Conservation (phyloP, 2,113 vertebrate genomes). For the Oreochromis niloticus region DNA sequence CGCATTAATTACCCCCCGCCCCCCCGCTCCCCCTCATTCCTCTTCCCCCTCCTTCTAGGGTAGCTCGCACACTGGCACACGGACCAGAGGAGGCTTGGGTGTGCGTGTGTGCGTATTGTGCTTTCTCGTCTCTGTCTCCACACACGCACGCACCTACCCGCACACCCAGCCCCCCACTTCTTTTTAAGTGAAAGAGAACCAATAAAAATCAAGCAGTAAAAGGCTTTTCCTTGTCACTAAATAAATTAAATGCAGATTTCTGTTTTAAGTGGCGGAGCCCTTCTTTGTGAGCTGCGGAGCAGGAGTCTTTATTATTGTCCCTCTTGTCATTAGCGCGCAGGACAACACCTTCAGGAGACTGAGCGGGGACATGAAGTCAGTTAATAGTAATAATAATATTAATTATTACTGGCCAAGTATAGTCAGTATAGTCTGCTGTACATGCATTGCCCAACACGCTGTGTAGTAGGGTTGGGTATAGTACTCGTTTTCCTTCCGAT, state of each 20-base stretch:
- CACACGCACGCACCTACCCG: background rate
- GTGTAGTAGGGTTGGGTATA: background rate
- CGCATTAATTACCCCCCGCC: slow-evolving; percentile 79
- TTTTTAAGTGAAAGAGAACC: slow-evolving; percentile 67
- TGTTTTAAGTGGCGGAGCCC: slow-evolving; percentile 58
- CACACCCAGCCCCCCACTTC: slow-evolving; percentile 52
- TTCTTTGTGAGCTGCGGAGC: slow-evolving; percentile 51
- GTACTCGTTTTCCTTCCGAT: background rate
- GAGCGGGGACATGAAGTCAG: background rate
- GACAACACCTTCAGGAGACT: slow-evolving; percentile 21
- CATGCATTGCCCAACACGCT: background rate
- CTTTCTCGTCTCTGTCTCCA: slow-evolving; percentile 21
- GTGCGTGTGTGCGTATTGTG: slow-evolving; percentile 14
- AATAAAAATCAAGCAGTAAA: slow-evolving; percentile 70
- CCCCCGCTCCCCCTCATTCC: background rate
- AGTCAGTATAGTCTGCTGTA: background rate
- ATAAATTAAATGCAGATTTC: slow-evolving; percentile 72
- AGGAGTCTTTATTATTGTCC: slow-evolving; percentile 53
- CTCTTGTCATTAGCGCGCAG: slow-evolving; percentile 56
- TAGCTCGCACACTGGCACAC: slow-evolving; percentile 61
- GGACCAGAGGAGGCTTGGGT: slow-evolving; percentile 12
- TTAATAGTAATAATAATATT: background rate
- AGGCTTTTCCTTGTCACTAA: slow-evolving; percentile 67
- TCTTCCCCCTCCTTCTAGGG: background rate
- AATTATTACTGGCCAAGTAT: background rate